Evolutionary conservation across 1,140 invertebrate genomes (phyloP).

Genomic region (Leptinotarsa defecta): DNA sequence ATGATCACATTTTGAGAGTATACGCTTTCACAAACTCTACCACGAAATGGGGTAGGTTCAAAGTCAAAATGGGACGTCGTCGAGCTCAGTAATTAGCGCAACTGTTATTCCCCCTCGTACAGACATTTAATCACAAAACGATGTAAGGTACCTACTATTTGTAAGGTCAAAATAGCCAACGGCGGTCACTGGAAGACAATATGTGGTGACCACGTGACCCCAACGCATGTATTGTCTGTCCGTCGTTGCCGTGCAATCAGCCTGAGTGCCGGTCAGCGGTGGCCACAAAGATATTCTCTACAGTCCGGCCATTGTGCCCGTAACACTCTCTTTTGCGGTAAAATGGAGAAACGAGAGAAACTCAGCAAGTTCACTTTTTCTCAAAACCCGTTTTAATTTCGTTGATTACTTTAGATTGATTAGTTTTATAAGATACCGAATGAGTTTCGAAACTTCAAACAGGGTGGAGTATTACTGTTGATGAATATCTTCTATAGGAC

Average conservation of each 20-base stretch:
- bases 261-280: constrained; percentile 32
- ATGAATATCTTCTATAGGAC: no score
- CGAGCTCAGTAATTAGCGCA: constrained; percentile 1
- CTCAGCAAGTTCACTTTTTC: background rate
- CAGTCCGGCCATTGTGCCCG: constrained; percentile 10
- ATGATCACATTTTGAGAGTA: no score
- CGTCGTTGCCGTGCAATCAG: constrained; percentile 33
- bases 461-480: no score
- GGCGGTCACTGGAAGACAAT: constrained; percentile 32
- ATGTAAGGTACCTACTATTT: constrained; percentile 13
- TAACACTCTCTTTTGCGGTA: background rate
- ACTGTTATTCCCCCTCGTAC: background rate
- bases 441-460: background rate
- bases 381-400: background rate
- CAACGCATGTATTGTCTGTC: constrained; percentile 31
- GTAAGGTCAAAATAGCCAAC: constrained; percentile 19
- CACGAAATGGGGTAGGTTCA: no score
- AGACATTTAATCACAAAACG: constrained; percentile 19
- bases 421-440: background rate
- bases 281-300: constrained; percentile 22
- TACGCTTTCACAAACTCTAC: no score
- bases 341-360: background rate
- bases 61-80: no score
- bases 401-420: constrained; percentile 2
- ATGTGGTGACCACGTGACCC: constrained; percentile 36